Evolutionary conservation across 2,113 vertebrate species (phyloP), one percentile per base, ranked within the genome.

Genomic region (Sminthopsis crassicaudata): DNA sequence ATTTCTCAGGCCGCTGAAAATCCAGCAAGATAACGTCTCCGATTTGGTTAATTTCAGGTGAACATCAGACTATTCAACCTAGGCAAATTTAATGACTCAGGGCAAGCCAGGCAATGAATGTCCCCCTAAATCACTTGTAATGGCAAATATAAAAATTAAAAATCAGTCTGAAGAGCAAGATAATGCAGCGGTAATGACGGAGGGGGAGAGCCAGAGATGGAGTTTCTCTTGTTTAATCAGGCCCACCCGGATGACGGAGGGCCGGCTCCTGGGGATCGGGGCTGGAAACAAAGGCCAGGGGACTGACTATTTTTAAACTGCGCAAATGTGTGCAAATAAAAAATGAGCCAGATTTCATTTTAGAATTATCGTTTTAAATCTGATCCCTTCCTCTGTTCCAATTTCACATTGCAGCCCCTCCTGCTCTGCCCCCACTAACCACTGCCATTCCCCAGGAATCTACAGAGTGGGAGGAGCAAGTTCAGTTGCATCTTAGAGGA

Each of bases 61-160:
- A 98, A 98, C 94, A 98, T 98, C 98, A 97, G 99, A 98, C 99
- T 99, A 99, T 98, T 99, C 99, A 99, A 98, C 99, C 99, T 98
- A 99, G 96, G 98, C 98, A 98, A 99, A 99, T 99, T 99, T 99
- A 99, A 99, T 99, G 98, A 98, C 98, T 99, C 98, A 97, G 98
- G 99, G 99, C 98, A 98, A 99, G 98, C 98, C 92, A 90, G 98
- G 98, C 98, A 96, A 99, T 99, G 99, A 99, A 98, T 99, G 99
- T 99, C 98, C 98, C 98, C 97, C 97, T 98, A 98, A 98, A 99
- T 99, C 99, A 99, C 98, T 98, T 97, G 94, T 98, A 99, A 99
- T 98, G 98, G 97, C 98, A 97, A 98, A 98, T 96, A 98, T 98
- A 99, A 99, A 99, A 99, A 98, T 99, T 98, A 99, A 99, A 98